phyloP scores from a whole-genome alignment of 2,113 vertebrate genomes.

The Xenopus borealis region DNA sequence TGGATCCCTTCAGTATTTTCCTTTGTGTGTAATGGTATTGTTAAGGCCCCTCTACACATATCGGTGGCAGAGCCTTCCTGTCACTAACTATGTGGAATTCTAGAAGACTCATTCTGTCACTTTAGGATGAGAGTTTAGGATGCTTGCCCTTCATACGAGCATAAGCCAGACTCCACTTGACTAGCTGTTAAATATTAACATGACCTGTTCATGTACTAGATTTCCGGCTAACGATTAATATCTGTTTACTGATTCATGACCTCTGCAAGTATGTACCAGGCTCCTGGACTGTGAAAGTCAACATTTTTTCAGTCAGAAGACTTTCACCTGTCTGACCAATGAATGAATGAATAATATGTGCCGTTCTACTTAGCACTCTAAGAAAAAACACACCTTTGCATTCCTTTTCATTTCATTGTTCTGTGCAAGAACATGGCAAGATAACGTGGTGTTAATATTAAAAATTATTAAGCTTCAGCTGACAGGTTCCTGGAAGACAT shows the following conservation, averaged over 20 bases:
- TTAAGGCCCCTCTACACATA: neutral
- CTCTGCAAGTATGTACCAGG: slow-evolving; percentile 80
- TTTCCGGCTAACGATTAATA: slow-evolving; percentile 98
- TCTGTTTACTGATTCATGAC: slow-evolving; percentile 95
- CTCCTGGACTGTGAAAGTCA: slow-evolving; percentile 82
- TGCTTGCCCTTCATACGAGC: slow-evolving; percentile 68
- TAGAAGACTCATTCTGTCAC: slow-evolving; percentile 25
- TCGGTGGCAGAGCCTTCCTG: neutral
- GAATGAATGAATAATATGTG: slow-evolving; percentile 10
- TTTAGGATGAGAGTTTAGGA: slow-evolving; percentile 70
- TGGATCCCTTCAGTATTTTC: no score
- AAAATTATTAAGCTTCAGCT: neutral
- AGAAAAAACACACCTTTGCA: slow-evolving; percentile 6
- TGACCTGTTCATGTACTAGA: slow-evolving; percentile 89
- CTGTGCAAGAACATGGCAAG: neutral
- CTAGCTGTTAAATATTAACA: slow-evolving; percentile 94
- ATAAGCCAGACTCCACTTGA: slow-evolving; percentile 55
- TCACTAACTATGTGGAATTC: neutral
- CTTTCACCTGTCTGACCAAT: slow-evolving; percentile 43
- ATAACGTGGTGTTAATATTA: neutral
- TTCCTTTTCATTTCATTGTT: slow-evolving; percentile 8
- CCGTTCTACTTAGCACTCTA: slow-evolving; percentile 15
- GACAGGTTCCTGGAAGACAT: neutral
- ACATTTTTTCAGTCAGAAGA: slow-evolving; percentile 55
- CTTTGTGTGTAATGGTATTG: neutral